Evolutionary conservation across 2,888 invertebrate species (phyloP).

Genomic region (Campoplex capitator): DNA sequence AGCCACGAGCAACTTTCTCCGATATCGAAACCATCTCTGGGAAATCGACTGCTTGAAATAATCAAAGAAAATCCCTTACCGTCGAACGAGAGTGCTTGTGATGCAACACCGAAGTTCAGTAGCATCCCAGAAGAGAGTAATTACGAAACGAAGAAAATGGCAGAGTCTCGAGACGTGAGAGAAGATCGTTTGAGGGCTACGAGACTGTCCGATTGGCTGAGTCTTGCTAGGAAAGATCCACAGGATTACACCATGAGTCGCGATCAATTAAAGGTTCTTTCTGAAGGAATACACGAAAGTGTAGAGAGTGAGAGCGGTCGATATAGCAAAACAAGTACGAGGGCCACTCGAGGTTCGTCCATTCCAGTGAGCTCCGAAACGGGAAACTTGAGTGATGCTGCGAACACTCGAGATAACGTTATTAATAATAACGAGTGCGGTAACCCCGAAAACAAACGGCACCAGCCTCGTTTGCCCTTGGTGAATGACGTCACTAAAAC

Average conservation of each 20-base stretch:
- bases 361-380: conserved; percentile 5
- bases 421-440: conserved; percentile 45
- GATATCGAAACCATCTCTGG: conserved; percentile 43
- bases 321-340: conserved; percentile 48
- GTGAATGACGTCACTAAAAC: conserved; percentile 25
- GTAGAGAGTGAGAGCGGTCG: conserved; percentile 59
- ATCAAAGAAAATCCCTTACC: conserved; percentile 78
- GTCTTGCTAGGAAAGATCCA: conserved; percentile 76
- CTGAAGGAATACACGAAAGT: conserved; percentile 50
- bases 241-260: conserved; percentile 60
- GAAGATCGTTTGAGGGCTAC: conserved; percentile 80
- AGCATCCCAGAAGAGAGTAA: conserved; percentile 4
- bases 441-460: conserved; percentile 37
- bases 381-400: conserved; percentile 26
- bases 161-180: conserved; percentile 56
- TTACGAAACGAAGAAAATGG: conserved; percentile 1
- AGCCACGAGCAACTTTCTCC: conserved; percentile 20
- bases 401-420: conserved; percentile 31
- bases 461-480: conserved; percentile 48
- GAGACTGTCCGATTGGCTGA: conserved; percentile 82
- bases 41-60: conserved; percentile 77
- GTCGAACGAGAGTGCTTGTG: background rate
- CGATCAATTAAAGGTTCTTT: conserved; percentile 61
- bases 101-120: background rate
- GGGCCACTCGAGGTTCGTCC: conserved; percentile 42